A percentile compares a stretch with the other conserved stretches of the same genome.
phyloP scores from a whole-genome alignment of 2,888 invertebrate species.

The Pocota personata region DNA sequence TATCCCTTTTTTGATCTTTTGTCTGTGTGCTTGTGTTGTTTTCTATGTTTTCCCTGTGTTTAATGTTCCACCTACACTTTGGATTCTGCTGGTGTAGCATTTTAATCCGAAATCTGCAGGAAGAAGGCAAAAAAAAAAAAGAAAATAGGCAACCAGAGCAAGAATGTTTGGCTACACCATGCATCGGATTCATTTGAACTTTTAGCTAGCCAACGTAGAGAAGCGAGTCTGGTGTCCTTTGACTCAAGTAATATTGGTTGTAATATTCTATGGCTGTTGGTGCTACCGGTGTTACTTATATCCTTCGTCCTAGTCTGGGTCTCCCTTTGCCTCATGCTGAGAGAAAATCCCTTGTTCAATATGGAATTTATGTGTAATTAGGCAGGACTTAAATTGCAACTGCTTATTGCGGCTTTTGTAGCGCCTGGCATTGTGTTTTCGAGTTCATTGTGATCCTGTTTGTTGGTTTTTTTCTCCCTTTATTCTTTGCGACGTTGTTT shows the following conservation, averaged over 20 bases:
- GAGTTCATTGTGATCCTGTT: slow-evolving; percentile 42
- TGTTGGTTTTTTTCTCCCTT: slow-evolving; percentile 8
- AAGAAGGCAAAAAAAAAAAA: slow-evolving; percentile 15
- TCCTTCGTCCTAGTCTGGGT: slow-evolving; percentile 1
- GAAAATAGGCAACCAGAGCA: neutral
- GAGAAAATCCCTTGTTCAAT: slow-evolving; percentile 68
- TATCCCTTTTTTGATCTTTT: slow-evolving; percentile 3
- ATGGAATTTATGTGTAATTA: slow-evolving; percentile 73
- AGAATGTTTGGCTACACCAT: slow-evolving; percentile 49
- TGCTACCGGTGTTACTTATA: slow-evolving; percentile 27
- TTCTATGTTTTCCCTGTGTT: slow-evolving; percentile 50
- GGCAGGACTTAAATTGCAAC: slow-evolving; percentile 71
- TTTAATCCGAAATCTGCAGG: slow-evolving; percentile 57
- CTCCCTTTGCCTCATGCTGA: neutral
- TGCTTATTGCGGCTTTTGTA: slow-evolving; percentile 71
- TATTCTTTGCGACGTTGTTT: slow-evolving; percentile 14
- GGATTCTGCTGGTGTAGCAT: slow-evolving; percentile 61
- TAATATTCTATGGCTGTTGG: slow-evolving; percentile 54
- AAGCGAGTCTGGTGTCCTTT: slow-evolving; percentile 36
- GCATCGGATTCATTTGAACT: slow-evolving; percentile 63
- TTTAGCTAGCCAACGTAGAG: slow-evolving; percentile 40
- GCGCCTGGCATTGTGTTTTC: slow-evolving; percentile 48
- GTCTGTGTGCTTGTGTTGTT: slow-evolving; percentile 32
- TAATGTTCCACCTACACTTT: slow-evolving; percentile 54
- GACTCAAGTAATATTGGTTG: slow-evolving; percentile 63